phyloP scores from a whole-genome alignment of 2,888 invertebrate species.

The Micropterix aruncella region DNA sequence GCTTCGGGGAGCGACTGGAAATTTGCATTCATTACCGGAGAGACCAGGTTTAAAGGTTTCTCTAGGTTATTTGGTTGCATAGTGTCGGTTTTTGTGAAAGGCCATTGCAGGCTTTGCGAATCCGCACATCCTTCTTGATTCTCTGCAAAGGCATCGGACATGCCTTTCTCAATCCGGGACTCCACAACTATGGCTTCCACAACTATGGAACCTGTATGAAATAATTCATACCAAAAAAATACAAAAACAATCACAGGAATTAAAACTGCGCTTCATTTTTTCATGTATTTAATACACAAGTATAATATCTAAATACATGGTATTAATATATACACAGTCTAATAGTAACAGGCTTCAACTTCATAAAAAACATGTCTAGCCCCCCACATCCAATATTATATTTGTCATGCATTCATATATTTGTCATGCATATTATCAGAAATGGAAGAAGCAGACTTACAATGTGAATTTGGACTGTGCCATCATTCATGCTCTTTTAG shows the following conservation, averaged over 20 bases:
- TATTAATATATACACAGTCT: background rate
- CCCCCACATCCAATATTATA: too few relatives aligned
- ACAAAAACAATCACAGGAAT: background rate
- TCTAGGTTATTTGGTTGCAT: slow-evolving; percentile 20
- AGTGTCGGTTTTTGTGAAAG: slow-evolving; percentile 40
- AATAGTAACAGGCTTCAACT: too few relatives aligned
- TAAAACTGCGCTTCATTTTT: background rate
- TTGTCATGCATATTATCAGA: too few relatives aligned
- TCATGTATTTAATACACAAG: background rate
- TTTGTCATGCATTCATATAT: too few relatives aligned
- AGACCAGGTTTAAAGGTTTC: slow-evolving; percentile 15
- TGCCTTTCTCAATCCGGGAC: slow-evolving; percentile 28
- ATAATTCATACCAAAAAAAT: too few relatives aligned
- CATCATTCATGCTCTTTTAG: too few relatives aligned
- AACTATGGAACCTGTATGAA: slow-evolving; percentile 23
- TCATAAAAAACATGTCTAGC: too few relatives aligned
- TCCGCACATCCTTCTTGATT: slow-evolving; percentile 24
- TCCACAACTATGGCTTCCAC: slow-evolving; percentile 19
- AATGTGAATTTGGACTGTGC: too few relatives aligned
- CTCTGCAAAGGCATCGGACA: slow-evolving; percentile 30
- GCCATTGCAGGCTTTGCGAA: slow-evolving; percentile 26
- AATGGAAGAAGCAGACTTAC: too few relatives aligned
- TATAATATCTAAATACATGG: too few relatives aligned
- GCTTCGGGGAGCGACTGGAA: background rate
- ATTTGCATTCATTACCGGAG: background rate